A percentile compares a stretch with the other conserved stretches of the same genome.
Evolutionary conservation across 2,113 vertebrate species (phyloP).

Genomic region (Trinectes maculatus): DNA sequence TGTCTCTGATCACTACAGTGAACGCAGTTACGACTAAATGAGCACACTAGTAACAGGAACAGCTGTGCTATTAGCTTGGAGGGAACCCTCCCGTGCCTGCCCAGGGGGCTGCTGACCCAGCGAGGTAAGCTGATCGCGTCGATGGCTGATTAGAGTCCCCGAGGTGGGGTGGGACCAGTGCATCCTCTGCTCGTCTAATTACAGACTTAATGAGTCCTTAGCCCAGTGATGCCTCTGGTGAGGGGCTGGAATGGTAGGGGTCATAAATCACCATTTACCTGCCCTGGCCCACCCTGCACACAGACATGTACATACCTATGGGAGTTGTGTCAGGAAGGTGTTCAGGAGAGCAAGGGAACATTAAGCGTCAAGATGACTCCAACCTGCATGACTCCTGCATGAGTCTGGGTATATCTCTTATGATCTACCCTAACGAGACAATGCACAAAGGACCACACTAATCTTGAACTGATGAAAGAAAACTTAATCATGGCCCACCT

Average conservation of each 20-base stretch:
- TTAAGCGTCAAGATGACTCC: constrained; percentile 22
- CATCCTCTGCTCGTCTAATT: constrained; percentile 66
- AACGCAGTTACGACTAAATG: constrained; percentile 6
- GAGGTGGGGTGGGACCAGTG: constrained; percentile 44
- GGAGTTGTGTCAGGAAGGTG: constrained; percentile 8
- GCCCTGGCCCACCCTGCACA: not conserved
- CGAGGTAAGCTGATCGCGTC: constrained; percentile 39
- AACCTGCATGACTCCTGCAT: constrained; percentile 18
- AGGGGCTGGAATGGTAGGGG: not conserved
- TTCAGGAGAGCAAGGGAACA: not conserved
- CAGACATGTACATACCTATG: not conserved
- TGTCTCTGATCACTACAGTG: constrained; percentile 33
- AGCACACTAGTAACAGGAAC: constrained; percentile 8
- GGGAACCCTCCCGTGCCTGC: constrained; percentile 19
- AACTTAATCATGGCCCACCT: constrained; percentile 44
- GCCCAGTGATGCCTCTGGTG: constrained; percentile 39
- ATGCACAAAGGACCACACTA: constrained; percentile 13
- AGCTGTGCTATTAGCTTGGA: constrained; percentile 13
- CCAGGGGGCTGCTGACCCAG: constrained; percentile 57
- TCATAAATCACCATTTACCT: constrained; percentile 60
- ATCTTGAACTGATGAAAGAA: constrained; percentile 23
- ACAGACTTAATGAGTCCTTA: constrained; percentile 72
- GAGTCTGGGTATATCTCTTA: constrained; percentile 2
- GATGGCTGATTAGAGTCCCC: constrained; percentile 47
- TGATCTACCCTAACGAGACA: constrained; percentile 15